These are phyloP conservation scores for Perdita meconis DNA, from an alignment of 2,888 invertebrate species.

Conservation along the genomic window DNA sequence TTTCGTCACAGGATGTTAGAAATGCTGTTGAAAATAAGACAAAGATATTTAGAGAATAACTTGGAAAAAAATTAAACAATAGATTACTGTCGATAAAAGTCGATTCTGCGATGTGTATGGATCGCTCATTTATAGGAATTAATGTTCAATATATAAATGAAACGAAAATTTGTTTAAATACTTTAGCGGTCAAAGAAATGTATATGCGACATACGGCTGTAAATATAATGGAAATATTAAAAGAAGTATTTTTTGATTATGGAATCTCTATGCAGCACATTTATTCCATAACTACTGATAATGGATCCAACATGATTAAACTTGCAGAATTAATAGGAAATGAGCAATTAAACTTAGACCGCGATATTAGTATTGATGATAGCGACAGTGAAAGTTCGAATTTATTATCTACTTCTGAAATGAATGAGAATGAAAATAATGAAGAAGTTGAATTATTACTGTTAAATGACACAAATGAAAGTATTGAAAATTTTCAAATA, in stretches of 20 bases:
- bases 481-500: neutral
- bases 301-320: too few species aligned
- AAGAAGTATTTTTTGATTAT: neutral
- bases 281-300: conserved; percentile 1
- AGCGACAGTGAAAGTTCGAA: too few species aligned
- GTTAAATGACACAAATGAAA: neutral
- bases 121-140: conserved; percentile 3
- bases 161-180: neutral
- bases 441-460: neutral
- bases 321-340: neutral
- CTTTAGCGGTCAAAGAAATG: neutral
- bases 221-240: neutral
- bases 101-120: neutral
- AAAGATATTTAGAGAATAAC: neutral
- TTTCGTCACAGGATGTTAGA: neutral
- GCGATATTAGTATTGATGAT: too few species aligned
- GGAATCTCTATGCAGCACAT: neutral
- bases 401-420: too few species aligned
- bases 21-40: neutral
- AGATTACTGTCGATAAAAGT: neutral
- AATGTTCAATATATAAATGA: neutral
- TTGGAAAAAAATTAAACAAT: neutral
- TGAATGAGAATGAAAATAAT: too few species aligned
- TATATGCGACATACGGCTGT: neutral
- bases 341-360: neutral